phyloP scores from a whole-genome alignment of 2,113 vertebrate species.

The Ammodytes dubius region DNA sequence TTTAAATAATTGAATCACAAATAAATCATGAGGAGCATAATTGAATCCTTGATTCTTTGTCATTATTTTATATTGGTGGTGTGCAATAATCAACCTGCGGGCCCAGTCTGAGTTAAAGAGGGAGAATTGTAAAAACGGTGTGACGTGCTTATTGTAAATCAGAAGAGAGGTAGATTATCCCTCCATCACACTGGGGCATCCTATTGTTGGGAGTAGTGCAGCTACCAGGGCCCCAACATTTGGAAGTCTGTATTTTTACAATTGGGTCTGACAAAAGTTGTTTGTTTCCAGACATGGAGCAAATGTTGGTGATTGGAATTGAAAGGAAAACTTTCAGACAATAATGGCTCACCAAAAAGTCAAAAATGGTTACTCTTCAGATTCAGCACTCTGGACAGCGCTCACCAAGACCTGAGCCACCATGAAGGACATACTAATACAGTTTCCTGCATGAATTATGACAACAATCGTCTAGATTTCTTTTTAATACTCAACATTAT shows the following conservation, averaged over 20 bases:
- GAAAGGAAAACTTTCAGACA: neutral
- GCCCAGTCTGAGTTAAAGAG: slow-evolving; percentile 21
- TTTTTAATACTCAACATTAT: too few relatives aligned
- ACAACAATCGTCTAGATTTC: too few relatives aligned
- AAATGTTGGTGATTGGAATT: neutral
- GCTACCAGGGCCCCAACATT: neutral
- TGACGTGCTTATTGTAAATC: slow-evolving; percentile 18
- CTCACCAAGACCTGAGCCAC: neutral
- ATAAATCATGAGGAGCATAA: slow-evolving; percentile 70
- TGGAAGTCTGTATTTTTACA: neutral
- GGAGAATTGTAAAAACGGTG: slow-evolving; percentile 18
- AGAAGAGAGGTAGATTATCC: slow-evolving; percentile 1
- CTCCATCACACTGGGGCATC: neutral
- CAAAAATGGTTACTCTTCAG: neutral
- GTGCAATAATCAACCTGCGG: slow-evolving; percentile 54
- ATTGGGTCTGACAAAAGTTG: neutral
- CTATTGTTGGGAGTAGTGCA: neutral
- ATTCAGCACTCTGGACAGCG: slow-evolving; percentile 21
- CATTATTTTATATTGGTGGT: slow-evolving; percentile 69
- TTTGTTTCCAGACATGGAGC: neutral
- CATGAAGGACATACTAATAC: neutral
- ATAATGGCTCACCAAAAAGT: neutral
- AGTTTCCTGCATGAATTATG: neutral
- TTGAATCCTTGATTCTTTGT: slow-evolving; percentile 64
- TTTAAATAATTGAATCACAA: slow-evolving; percentile 63